Conservation (phyloP, 1,140 invertebrate species). For the Orchesella cincta region DNA sequence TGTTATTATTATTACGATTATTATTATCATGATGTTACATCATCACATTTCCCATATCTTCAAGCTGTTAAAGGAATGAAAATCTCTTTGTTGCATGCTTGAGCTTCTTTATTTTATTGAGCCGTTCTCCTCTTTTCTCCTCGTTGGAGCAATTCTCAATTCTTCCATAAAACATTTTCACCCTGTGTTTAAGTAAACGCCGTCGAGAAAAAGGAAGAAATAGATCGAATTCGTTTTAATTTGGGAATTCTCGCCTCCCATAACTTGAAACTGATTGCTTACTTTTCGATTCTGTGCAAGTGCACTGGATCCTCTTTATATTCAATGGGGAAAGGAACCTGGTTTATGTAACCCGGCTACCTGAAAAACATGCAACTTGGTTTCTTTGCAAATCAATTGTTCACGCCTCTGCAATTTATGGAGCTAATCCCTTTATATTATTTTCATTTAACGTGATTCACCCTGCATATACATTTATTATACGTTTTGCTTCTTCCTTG, state of each 20-base stretch:
- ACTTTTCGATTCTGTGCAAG: not conserved
- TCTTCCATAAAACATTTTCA: not conserved
- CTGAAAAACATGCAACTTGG: no score
- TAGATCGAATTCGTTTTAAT: constrained; percentile 3
- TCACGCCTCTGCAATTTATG: no score
- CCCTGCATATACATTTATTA: no score
- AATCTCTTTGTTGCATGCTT: not conserved
- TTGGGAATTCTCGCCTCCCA: not conserved
- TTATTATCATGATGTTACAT: constrained; percentile 28
- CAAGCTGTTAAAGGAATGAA: no score
- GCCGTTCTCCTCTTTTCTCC: not conserved
- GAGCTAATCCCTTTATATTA: no score
- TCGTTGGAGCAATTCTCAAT: no score
- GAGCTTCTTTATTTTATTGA: not conserved
- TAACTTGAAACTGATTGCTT: constrained; percentile 2
- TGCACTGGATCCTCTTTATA: no score
- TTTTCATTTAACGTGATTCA: no score
- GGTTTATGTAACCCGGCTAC: no score
- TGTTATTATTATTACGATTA: constrained; percentile 21
- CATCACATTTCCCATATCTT: constrained; percentile 21
- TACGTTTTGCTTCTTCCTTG: no score
- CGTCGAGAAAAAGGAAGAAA: not conserved
- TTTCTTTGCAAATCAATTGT: no score
- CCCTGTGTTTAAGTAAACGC: not conserved
- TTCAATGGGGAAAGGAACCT: no score